These are phyloP conservation scores for Phalera bucephala DNA, from an alignment of 2,888 invertebrate genomes.

Conservation along the genomic window DNA sequence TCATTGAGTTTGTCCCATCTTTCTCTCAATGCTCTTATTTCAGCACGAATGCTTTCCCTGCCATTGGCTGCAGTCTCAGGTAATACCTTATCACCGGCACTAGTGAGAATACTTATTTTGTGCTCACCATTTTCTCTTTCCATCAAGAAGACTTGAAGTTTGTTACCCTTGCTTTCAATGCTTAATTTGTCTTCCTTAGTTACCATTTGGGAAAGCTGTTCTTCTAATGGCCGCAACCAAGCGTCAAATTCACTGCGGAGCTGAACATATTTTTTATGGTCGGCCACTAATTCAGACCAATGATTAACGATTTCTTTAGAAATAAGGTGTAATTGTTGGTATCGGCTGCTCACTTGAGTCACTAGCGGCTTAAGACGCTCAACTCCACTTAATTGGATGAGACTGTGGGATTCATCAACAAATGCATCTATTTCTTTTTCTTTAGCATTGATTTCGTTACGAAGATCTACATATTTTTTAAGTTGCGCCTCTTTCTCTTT, in stretches of 20 bases:
- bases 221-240: conserved; percentile 91
- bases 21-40: conserved; percentile 90
- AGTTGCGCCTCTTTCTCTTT: conserved; percentile 91
- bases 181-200: conserved; percentile 86
- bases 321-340: conserved; percentile 90
- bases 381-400: conserved; percentile 92
- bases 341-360: conserved; percentile 94
- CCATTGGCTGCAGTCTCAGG: conserved; percentile 96
- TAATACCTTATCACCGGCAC: conserved; percentile 93
- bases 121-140: conserved; percentile 94
- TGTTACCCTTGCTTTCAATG: conserved; percentile 86
- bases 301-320: conserved; percentile 94
- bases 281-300: conserved; percentile 92
- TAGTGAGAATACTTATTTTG: conserved; percentile 88
- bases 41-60: conserved; percentile 93
- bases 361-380: conserved; percentile 93
- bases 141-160: conserved; percentile 87
- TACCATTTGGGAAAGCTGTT: conserved; percentile 84
- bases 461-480: conserved; percentile 87
- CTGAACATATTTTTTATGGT: conserved; percentile 90
- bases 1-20: conserved; percentile 95
- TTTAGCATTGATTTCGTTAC: conserved; percentile 89
- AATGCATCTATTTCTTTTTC: conserved; percentile 95
- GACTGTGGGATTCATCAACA: conserved; percentile 93
- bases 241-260: conserved; percentile 88